These are phyloP conservation scores for Cuculus canorus DNA, from an alignment of 2,797 vertebrate genomes.

Conservation along the genomic window DNA sequence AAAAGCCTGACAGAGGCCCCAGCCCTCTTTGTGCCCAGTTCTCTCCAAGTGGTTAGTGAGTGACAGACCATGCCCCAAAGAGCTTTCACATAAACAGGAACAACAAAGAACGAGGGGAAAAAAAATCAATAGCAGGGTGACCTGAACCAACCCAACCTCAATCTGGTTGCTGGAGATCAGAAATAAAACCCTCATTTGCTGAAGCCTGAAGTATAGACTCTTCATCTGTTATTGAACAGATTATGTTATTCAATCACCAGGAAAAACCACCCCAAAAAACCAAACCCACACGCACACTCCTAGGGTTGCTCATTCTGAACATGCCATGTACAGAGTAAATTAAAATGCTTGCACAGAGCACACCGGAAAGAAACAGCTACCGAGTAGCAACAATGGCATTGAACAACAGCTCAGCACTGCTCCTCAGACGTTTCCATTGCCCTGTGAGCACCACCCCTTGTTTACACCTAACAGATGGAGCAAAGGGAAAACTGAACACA, in stretches of 20 bases:
- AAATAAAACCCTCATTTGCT: background rate
- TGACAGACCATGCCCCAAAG: background rate
- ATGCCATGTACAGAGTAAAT: accelerated
- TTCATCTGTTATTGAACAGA: background rate
- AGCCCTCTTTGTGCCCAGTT: background rate
- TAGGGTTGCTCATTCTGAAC: background rate
- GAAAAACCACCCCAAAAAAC: background rate
- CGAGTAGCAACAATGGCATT: accelerated
- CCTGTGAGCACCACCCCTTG: background rate
- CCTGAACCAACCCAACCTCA: background rate
- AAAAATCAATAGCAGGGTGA: background rate
- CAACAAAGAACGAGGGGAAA: background rate
- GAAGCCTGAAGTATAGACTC: background rate
- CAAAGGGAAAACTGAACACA: background rate
- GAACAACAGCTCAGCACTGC: background rate
- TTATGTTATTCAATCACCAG: background rate
- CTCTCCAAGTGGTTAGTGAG: background rate
- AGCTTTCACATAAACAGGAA: background rate
- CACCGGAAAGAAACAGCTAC: background rate
- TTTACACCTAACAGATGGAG: background rate
- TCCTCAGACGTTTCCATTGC: accelerated
- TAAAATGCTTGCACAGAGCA: background rate
- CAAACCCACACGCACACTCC: accelerated
- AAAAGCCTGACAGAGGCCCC: background rate
- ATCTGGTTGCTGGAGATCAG: background rate